Percentiles rank a stretch among this genome's conserved stretches.
phyloP scores from a whole-genome alignment of 2,888 invertebrate species.

The Axea sp. region DNA sequence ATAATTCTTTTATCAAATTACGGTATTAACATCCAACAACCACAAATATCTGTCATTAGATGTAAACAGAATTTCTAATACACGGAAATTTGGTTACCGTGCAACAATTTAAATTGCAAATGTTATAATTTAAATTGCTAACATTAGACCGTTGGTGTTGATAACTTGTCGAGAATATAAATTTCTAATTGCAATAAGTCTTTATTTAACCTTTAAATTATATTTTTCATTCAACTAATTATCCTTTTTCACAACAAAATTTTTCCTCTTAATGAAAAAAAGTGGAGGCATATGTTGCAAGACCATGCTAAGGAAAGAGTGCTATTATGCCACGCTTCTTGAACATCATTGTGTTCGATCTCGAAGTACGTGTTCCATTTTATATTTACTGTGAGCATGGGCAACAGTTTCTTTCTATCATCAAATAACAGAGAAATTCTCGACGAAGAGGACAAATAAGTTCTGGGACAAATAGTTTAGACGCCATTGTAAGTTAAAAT shows the following conservation, averaged over 20 bases:
- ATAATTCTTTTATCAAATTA: no score
- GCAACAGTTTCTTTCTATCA: constrained; percentile 40
- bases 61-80: constrained; percentile 2
- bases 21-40: no score
- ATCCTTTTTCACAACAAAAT: constrained; percentile 5
- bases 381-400: constrained; percentile 36
- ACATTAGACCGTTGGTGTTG: constrained; percentile 5
- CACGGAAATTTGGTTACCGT: not conserved
- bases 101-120: constrained; percentile 16
- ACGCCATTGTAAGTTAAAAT: constrained; percentile 46
- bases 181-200: no score
- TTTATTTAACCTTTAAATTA: no score
- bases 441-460: constrained; percentile 38
- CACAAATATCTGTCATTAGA: not conserved
- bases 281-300: constrained; percentile 33
- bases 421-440: constrained; percentile 46
- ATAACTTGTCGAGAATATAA: constrained; percentile 5
- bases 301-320: constrained; percentile 24
- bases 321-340: constrained; percentile 37
- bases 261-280: constrained; percentile 22
- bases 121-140: constrained; percentile 30
- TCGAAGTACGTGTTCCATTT: constrained; percentile 34
- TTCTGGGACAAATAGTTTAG: constrained; percentile 46
- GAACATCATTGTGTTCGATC: constrained; percentile 43
- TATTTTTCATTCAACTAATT: constrained; percentile 19